Evolutionary conservation across 2,797 vertebrate genomes (phyloP), one percentile per base, ranked within the genome.

Genomic region (Simalia tracyae): DNA sequence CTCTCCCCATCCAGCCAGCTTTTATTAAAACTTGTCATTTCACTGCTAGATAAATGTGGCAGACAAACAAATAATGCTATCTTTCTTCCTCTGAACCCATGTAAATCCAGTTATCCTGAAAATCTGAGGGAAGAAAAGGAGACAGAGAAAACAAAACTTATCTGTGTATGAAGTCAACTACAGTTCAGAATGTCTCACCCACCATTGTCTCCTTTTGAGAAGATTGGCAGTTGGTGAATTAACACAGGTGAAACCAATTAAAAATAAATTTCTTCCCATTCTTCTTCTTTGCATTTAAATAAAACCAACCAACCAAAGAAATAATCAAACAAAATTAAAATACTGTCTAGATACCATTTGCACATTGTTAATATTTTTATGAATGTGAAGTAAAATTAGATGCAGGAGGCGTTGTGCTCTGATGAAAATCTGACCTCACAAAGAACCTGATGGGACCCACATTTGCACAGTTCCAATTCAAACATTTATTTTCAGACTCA

Each of bases 401-500:
- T 88, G 10, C 76, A 50, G 7, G 86, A 24, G 88, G 24, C 61
- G 68, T 93, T 19, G 50, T 1, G 31, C 57, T 88, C 89, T 89
- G 9, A 92, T 60, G 22, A 85, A 60, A 92, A 86, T 22, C 0
- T 86, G 46, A 46, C 2, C 0, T 90, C n/a, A 59, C 1, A 85
- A 72, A 91, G 64, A 92, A 89, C 17, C 81, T 89, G 59, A 7
- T 1, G 93, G 42, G 89, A 88, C 61, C 86, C 28, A 81, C 6
- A 11, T 92, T 94, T 93, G 0, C 63, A 63, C 63, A 88, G 50
- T 68, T 91, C 92, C 50, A 87, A 1, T 56, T 91, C 12, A 92
- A 31, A 72, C 42, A 66, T 92, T 91, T 93, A 24, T 89, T 93
- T 93, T 59, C 4, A 66, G 72, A 89, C 66, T 90, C 68, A 93